Percentiles rank a stretch among this genome's conserved stretches.
These are phyloP conservation scores for Toxotes jaculatrix DNA, from an alignment of 2,113 vertebrate species.

Conservation along the genomic window DNA sequence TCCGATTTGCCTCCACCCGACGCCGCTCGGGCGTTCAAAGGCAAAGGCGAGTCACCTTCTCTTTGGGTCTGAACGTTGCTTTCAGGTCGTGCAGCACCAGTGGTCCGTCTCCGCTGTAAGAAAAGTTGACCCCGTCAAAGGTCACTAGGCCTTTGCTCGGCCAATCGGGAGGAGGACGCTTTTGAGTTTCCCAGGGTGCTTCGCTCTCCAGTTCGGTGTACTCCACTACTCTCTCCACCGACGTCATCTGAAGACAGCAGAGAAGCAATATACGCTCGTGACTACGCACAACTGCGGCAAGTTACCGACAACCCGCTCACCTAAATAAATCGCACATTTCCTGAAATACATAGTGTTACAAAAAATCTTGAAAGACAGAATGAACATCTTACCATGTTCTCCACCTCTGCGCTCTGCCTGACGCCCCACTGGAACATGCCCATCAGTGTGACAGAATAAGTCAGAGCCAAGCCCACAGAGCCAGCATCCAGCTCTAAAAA, in stretches of 20 bases:
- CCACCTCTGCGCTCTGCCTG: constrained; percentile 95
- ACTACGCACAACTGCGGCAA: too few species aligned
- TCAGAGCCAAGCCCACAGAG: constrained; percentile 91
- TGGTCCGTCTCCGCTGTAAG: constrained; percentile 89
- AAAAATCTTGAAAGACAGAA: too few species aligned
- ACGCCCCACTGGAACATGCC: constrained; percentile 97
- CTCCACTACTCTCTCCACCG: constrained; percentile 94
- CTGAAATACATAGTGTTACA: neutral
- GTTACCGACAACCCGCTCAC: too few species aligned
- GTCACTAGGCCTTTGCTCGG: constrained; percentile 89
- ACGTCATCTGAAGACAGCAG: constrained; percentile 90
- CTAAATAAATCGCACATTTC: too few species aligned
- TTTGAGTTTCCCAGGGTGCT: constrained; percentile 91
- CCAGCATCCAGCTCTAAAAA: constrained; percentile 89
- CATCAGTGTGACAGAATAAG: constrained; percentile 92
- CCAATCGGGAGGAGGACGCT: constrained; percentile 89
- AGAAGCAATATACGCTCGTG: neutral
- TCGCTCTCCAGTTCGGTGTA: constrained; percentile 95
- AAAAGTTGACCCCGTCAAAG: constrained; percentile 93
- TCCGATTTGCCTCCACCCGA: neutral
- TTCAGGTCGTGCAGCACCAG: constrained; percentile 89
- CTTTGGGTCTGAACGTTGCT: constrained; percentile 87
- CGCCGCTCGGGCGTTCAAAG: too few species aligned
- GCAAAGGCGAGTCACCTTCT: constrained; percentile 86
- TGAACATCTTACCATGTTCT: constrained; percentile 90